A percentile compares a stretch with the other conserved stretches of the same genome.
These are phyloP conservation scores for Antitype chi DNA, from an alignment of 2,888 invertebrate genomes.

Conservation along the genomic window DNA sequence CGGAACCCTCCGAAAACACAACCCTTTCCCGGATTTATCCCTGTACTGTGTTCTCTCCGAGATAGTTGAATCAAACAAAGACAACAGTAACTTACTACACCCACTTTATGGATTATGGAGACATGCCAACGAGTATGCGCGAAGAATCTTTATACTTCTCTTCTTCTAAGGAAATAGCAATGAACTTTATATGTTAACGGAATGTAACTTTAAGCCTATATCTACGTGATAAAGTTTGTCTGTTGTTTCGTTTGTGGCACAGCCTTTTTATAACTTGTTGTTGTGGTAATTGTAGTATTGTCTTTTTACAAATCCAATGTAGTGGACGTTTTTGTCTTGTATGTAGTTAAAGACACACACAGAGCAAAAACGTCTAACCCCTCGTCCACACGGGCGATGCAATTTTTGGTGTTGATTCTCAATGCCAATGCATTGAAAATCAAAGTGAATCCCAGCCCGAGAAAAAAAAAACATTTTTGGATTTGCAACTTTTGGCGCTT, in stretches of 20 bases:
- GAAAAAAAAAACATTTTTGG: too few species aligned
- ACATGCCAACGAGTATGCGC: conserved; percentile 43
- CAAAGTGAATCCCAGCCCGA: too few species aligned
- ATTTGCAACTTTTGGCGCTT: too few species aligned
- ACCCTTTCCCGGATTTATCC: neutral
- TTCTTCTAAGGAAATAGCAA: conserved; percentile 40
- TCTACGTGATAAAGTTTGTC: neutral
- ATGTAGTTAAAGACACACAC: neutral
- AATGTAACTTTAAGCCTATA: conserved; percentile 6
- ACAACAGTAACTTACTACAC: conserved; percentile 19
- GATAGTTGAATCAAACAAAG: conserved; percentile 40
- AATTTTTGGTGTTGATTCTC: too few species aligned
- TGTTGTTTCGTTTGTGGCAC: neutral
- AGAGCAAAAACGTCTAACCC: neutral
- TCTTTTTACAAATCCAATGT: neutral
- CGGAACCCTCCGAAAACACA: neutral
- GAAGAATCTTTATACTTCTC: conserved; percentile 35
- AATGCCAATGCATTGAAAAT: too few species aligned
- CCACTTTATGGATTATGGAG: conserved; percentile 60
- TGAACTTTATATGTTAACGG: conserved; percentile 26
- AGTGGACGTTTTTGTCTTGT: neutral
- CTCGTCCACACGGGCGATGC: neutral
- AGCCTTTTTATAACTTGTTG: neutral
- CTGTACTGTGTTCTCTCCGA: conserved; percentile 8
- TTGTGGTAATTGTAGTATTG: neutral